A percentile compares a stretch with the other conserved stretches of the same genome.
Evolutionary conservation across 1,140 invertebrate species (phyloP).

Genomic region (Chionoecetes opilio): DNA sequence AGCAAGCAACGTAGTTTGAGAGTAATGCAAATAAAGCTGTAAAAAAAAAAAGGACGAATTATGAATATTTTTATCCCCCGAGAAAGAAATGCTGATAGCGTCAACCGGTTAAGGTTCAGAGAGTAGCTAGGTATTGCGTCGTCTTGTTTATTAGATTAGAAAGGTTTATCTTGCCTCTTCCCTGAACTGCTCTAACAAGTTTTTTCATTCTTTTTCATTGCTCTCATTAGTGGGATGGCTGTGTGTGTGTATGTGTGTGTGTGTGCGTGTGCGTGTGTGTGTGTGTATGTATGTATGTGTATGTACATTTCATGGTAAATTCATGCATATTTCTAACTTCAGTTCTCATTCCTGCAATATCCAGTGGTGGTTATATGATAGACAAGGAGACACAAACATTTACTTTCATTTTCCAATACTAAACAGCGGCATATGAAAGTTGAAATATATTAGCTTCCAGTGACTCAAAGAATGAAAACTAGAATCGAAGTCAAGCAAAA

Average conservation of each 20-base stretch:
- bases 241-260: background rate
- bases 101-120: background rate
- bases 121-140: background rate
- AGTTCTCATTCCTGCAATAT: too few relatives aligned
- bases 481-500: too few relatives aligned
- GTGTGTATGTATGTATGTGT: background rate
- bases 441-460: too few relatives aligned
- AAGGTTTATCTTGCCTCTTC: background rate
- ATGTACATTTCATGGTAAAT: background rate
- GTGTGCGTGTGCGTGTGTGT: background rate
- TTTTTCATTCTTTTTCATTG: background rate
- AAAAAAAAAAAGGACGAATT: background rate
- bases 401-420: too few relatives aligned
- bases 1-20: background rate
- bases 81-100: background rate
- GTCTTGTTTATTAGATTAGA: slow-evolving; percentile 22
- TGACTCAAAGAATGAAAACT: too few relatives aligned
- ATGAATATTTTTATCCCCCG: too few relatives aligned
- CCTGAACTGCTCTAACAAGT: background rate
- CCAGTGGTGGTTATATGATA: too few relatives aligned
- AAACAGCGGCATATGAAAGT: too few relatives aligned
- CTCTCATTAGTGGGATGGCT: background rate
- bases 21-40: background rate
- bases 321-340: too few relatives aligned
- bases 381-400: too few relatives aligned